Evolutionary conservation across 2,113 vertebrate species (phyloP).

Genomic region (Epinephelus fuscoguttatus): DNA sequence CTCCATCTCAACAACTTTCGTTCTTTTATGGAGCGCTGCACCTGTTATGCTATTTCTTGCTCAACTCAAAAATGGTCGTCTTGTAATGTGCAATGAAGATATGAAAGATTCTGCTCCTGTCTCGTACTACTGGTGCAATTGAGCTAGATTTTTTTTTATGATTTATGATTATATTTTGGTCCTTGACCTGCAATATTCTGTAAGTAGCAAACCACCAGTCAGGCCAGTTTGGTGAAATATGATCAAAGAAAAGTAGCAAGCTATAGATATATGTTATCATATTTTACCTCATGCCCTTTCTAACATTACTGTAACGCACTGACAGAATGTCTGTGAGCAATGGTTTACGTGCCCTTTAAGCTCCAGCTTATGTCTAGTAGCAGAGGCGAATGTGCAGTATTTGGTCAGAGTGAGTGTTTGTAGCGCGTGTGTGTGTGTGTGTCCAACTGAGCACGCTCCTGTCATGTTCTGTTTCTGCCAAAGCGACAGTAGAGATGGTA

Average conservation of each 20-base stretch:
- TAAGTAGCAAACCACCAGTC: conserved; percentile 34
- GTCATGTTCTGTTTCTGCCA: conserved; percentile 65
- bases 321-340: conserved; percentile 56
- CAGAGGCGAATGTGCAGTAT: conserved; percentile 50
- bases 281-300: conserved; percentile 60
- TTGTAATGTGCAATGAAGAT: conserved; percentile 28
- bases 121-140: background rate
- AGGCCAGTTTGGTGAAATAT: conserved; percentile 31
- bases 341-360: conserved; percentile 53
- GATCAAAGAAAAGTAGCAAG: conserved; percentile 24
- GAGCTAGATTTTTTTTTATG: conserved; percentile 1
- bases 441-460: conserved; percentile 20
- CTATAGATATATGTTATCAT: conserved; percentile 30
- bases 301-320: conserved; percentile 49
- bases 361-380: conserved; percentile 51
- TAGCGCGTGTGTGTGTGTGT: conserved; percentile 21
- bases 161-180: conserved; percentile 5
- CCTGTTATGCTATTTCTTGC: conserved; percentile 11
- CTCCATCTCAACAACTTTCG: conserved; percentile 15
- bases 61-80: background rate
- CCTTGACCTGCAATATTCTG: conserved; percentile 36
- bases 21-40: conserved; percentile 17
- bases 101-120: background rate
- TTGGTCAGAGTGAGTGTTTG: conserved; percentile 9
- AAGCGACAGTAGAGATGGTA: conserved; percentile 58